Evolutionary conservation across 2,888 invertebrate species (phyloP).

Genomic region (Campoletis raptor): DNA sequence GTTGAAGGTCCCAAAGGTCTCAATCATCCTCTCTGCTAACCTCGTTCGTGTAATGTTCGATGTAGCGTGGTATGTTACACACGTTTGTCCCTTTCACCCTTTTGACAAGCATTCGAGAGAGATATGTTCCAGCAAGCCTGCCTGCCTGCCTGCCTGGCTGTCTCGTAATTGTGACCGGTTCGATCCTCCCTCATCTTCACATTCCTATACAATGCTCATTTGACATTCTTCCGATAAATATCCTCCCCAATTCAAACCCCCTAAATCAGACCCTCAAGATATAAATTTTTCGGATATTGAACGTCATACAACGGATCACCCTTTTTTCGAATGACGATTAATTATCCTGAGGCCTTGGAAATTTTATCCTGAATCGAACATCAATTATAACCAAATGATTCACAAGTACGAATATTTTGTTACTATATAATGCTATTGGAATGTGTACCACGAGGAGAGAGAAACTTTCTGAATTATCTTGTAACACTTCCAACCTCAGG

Average conservation of each 20-base stretch:
- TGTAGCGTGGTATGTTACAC: constrained; percentile 41
- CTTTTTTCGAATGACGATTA: neutral
- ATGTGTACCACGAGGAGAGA: constrained; percentile 40
- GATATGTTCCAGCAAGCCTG: constrained; percentile 19
- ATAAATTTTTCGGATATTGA: constrained; percentile 13
- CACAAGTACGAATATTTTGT: constrained; percentile 30
- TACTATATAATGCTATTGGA: constrained; percentile 1
- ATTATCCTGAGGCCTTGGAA: neutral
- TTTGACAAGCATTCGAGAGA: constrained; percentile 59
- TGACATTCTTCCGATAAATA: constrained; percentile 8
- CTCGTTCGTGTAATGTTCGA: constrained; percentile 40
- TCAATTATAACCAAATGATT: neutral
- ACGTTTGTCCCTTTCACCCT: constrained; percentile 61
- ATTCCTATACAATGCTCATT: neutral
- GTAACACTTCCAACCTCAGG: constrained; percentile 76
- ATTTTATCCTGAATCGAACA: neutral
- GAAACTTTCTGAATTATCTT: constrained; percentile 82
- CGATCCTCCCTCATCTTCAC: constrained; percentile 31
- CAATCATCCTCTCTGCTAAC: constrained; percentile 57
- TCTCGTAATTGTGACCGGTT: constrained; percentile 38
- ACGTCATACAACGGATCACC: neutral
- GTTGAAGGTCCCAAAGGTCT: constrained; percentile 66
- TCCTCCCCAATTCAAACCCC: neutral
- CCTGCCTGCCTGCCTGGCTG: neutral
- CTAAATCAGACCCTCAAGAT: neutral